These are phyloP conservation scores for Toxotes chatareus DNA, from an alignment of 2,113 vertebrate species.

Conservation along the genomic window DNA sequence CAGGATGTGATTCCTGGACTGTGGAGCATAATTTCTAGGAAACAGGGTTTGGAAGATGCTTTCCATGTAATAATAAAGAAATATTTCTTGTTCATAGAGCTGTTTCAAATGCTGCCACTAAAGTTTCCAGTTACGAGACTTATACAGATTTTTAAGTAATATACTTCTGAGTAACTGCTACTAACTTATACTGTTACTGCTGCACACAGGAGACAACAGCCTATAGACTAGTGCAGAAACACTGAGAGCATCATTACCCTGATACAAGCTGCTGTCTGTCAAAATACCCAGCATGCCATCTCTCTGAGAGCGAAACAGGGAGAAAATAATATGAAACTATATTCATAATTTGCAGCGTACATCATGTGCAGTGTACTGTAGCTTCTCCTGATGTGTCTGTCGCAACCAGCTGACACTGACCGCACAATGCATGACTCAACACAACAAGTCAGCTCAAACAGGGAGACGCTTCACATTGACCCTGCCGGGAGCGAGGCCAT, in stretches of 20 bases:
- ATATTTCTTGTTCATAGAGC: no score
- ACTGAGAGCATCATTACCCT: constrained; percentile 54
- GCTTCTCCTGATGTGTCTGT: constrained; percentile 39
- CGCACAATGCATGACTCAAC: constrained; percentile 40
- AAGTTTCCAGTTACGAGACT: background rate
- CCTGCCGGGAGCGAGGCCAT: background rate
- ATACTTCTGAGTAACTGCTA: background rate
- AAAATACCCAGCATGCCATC: constrained; percentile 36
- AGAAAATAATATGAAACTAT: constrained; percentile 15
- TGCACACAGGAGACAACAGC: constrained; percentile 11
- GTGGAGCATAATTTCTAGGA: no score
- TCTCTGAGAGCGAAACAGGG: background rate
- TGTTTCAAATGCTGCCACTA: constrained; percentile 10
- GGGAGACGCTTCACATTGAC: constrained; percentile 22
- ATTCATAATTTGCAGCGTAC: constrained; percentile 45
- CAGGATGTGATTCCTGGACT: no score
- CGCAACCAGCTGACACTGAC: constrained; percentile 34
- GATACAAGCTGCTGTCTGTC: constrained; percentile 56
- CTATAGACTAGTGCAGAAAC: constrained; percentile 23
- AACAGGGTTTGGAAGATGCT: no score
- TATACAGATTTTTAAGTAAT: background rate
- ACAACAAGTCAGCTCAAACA: constrained; percentile 41
- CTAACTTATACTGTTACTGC: background rate
- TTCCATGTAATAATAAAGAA: no score
- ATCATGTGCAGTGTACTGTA: constrained; percentile 10